Evolutionary conservation across 2,113 vertebrate species (phyloP).

Genomic region (Eolophus roseicapilla): DNA sequence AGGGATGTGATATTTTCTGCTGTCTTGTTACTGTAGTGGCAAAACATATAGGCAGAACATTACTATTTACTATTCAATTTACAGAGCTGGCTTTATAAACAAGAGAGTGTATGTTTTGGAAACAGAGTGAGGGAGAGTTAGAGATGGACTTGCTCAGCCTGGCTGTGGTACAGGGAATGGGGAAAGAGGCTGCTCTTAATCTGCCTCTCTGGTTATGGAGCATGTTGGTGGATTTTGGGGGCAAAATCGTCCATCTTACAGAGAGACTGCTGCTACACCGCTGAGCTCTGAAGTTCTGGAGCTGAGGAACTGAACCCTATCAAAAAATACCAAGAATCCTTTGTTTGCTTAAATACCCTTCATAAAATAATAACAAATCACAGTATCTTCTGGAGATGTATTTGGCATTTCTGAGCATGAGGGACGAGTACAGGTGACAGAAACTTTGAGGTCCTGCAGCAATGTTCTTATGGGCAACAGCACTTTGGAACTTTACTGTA

Average conservation of each 20-base stretch:
- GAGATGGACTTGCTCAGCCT: neutral
- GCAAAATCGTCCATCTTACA: neutral
- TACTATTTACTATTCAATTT: neutral
- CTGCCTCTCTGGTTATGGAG: neutral
- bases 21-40: neutral
- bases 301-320: neutral
- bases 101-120: neutral
- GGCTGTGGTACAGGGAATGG: neutral
- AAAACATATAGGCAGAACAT: neutral
- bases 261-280: neutral
- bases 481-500: neutral
- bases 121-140: neutral
- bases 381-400: neutral
- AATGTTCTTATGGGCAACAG: neutral
- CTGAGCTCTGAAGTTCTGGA: neutral
- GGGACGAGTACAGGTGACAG: neutral
- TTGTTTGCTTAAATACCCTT: neutral
- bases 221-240: neutral
- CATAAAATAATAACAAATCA: neutral
- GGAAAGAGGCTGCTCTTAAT: neutral
- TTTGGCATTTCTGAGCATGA: neutral
- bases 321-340: neutral
- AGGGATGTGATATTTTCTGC: neutral
- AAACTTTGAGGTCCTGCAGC: neutral
- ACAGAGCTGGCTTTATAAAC: neutral